A percentile compares a stretch with the other conserved stretches of the same genome.
Conservation (phyloP, 2,113 vertebrate species). For the Malurus cyaneus region DNA sequence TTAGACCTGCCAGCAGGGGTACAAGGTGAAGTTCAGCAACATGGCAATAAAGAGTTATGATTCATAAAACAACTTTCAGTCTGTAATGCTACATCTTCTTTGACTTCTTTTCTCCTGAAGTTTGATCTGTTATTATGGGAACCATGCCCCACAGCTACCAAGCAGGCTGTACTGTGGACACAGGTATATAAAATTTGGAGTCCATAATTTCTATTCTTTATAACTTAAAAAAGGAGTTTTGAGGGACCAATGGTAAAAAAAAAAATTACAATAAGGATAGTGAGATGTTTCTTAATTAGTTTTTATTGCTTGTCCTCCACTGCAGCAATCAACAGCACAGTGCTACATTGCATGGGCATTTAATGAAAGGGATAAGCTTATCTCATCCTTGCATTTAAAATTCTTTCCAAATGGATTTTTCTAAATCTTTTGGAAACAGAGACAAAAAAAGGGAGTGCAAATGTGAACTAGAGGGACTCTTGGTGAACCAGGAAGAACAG, state of each 20-base stretch:
- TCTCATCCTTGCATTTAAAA: background rate
- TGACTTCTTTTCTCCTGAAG: background rate
- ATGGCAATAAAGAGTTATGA: background rate
- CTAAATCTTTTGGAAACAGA: background rate
- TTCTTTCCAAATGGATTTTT: background rate
- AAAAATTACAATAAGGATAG: background rate
- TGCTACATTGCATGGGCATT: background rate
- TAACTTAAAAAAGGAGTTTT: background rate
- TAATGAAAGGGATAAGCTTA: background rate
- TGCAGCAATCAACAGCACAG: background rate
- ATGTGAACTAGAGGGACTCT: background rate
- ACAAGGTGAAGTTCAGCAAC: background rate
- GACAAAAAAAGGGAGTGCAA: background rate
- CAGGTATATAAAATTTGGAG: background rate
- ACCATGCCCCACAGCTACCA: background rate
- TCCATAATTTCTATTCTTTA: background rate
- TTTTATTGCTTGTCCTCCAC: background rate
- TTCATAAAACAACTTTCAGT: background rate
- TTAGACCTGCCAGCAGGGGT: background rate
- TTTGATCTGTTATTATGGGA: background rate
- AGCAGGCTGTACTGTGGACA: background rate
- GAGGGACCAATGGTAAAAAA: background rate
- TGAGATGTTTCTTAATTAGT: background rate
- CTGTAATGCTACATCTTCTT: background rate
- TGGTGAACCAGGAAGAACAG: background rate